Percentiles rank a stretch among this genome's conserved stretches.
phyloP scores from a whole-genome alignment of 1,140 invertebrate genomes.

The Telenomus remus region DNA sequence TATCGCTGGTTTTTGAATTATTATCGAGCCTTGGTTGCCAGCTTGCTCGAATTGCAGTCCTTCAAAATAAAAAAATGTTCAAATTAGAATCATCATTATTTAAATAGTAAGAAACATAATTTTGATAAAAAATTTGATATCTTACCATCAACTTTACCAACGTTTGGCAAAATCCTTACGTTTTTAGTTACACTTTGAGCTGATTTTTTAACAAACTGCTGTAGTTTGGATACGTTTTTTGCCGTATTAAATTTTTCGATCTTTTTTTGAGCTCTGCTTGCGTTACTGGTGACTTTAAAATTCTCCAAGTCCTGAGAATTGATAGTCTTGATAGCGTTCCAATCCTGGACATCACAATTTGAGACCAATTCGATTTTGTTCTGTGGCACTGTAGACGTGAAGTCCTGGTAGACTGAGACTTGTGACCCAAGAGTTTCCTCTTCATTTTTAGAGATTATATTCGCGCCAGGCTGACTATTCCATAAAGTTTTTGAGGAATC shows the following conservation, averaged over 20 bases:
- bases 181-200: slow-evolving; percentile 64
- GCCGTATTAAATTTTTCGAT: slow-evolving; percentile 8
- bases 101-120: too few relatives aligned
- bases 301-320: slow-evolving; percentile 19
- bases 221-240: slow-evolving; percentile 17
- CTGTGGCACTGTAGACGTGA: slow-evolving; percentile 2
- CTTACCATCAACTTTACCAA: slow-evolving; percentile 51
- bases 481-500: slow-evolving; percentile 39
- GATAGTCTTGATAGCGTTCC: slow-evolving; percentile 24
- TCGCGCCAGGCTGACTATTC: slow-evolving; percentile 14
- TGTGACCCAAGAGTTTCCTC: too few relatives aligned
- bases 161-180: slow-evolving; percentile 62
- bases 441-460: slow-evolving; percentile 27
- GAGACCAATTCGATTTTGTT: slow-evolving; percentile 38
- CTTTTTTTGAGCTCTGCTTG: not conserved
- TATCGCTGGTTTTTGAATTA: slow-evolving; percentile 64
- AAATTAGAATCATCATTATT: too few relatives aligned
- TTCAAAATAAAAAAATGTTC: not conserved
- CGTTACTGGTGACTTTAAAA: slow-evolving; percentile 9
- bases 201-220: slow-evolving; percentile 63
- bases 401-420: too few relatives aligned
- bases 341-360: slow-evolving; percentile 25
- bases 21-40: slow-evolving; percentile 59
- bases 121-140: not conserved
- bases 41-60: slow-evolving; percentile 30